Evolutionary conservation across 1,140 invertebrate species (phyloP).

Genomic region (Apis mellifera): Amel_HAv3.1 CM009941.2:13174501-13175000

Average conservation of each 20-base stretch:
- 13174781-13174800: neutral
- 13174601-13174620: constrained; percentile 76
- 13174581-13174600: constrained; percentile 72
- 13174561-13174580: constrained; percentile 80
- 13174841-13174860: too few relatives aligned
- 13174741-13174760: neutral
- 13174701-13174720: neutral
- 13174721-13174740: constrained; percentile 27
- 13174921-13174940: too few relatives aligned
- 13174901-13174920: too few relatives aligned
- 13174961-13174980: too few relatives aligned
- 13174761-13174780: neutral
- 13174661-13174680: constrained; percentile 26
- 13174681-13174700: constrained; percentile 5
- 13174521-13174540: constrained; percentile 27
- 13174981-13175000: too few relatives aligned
- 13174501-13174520: too few relatives aligned
- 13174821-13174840: neutral
- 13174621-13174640: constrained; percentile 19
- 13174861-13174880: too few relatives aligned
- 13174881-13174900: too few relatives aligned
- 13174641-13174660: constrained; percentile 42
- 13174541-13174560: constrained; percentile 60
- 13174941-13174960: too few relatives aligned
- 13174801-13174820: neutral